Conservation (phyloP, 2,113 vertebrate genomes). For the Dicaeum eximium region DNA sequence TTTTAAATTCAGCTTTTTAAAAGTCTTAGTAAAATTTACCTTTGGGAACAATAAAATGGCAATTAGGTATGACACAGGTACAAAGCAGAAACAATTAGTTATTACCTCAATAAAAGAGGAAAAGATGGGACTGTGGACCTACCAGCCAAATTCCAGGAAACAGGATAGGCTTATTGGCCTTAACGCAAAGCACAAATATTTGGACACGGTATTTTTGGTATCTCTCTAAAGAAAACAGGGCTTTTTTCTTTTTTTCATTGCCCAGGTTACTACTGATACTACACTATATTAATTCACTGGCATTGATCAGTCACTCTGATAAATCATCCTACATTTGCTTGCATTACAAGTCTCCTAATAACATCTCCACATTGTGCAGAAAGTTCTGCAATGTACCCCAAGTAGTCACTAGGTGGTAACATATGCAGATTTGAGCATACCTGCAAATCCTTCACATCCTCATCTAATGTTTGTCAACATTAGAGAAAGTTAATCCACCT, state of each 20-base stretch:
- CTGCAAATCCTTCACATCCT: background rate
- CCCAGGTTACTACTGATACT: slow-evolving; percentile 12
- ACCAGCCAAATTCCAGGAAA: slow-evolving; percentile 39
- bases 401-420: slow-evolving; percentile 36
- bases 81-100: slow-evolving; percentile 65
- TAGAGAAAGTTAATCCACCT: background rate
- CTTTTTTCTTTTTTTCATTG: slow-evolving; percentile 5
- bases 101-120: slow-evolving; percentile 67
- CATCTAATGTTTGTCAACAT: background rate
- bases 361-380: slow-evolving; percentile 4
- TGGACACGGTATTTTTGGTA: slow-evolving; percentile 51
- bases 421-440: background rate
- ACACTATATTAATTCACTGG: slow-evolving; percentile 55
- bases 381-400: background rate
- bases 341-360: slow-evolving; percentile 38
- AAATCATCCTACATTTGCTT: slow-evolving; percentile 61
- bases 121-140: slow-evolving; percentile 61
- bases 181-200: slow-evolving; percentile 55
- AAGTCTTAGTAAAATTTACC: slow-evolving; percentile 65
- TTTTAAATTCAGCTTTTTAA: slow-evolving; percentile 71
- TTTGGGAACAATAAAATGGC: slow-evolving; percentile 72
- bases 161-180: slow-evolving; percentile 10
- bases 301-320: slow-evolving; percentile 22
- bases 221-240: slow-evolving; percentile 26
- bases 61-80: slow-evolving; percentile 72